phyloP scores from a whole-genome alignment of 2,888 invertebrate species.

The Oxyteleia sp. region DNA sequence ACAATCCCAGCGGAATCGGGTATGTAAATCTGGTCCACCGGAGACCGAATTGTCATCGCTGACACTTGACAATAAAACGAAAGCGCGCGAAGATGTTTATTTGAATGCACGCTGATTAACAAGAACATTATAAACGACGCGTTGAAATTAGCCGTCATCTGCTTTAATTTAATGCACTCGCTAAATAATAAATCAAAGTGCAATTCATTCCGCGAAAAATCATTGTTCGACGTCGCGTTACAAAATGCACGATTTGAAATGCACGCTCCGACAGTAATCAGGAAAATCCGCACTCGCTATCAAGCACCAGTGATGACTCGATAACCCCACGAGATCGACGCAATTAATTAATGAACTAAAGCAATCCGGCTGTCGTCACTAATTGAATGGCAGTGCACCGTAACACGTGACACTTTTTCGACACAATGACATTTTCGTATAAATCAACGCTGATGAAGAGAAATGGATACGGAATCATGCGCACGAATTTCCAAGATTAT shows the following conservation, averaged over 20 bases:
- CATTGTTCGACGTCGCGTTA: slow-evolving; percentile 32
- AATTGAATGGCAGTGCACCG: slow-evolving; percentile 60
- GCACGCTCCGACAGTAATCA: slow-evolving; percentile 46
- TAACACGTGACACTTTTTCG: slow-evolving; percentile 63
- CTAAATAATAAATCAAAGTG: slow-evolving; percentile 43
- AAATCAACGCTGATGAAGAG: slow-evolving; percentile 60
- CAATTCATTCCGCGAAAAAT: slow-evolving; percentile 32
- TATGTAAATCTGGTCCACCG: slow-evolving; percentile 33
- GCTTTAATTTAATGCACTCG: slow-evolving; percentile 11
- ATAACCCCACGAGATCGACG: slow-evolving; percentile 61
- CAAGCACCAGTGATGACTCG: slow-evolving; percentile 47
- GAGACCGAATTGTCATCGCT: slow-evolving; percentile 36
- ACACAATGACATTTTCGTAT: slow-evolving; percentile 57
- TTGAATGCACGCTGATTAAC: slow-evolving; percentile 18
- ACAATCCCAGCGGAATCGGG: slow-evolving; percentile 29
- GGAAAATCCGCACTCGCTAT: slow-evolving; percentile 55
- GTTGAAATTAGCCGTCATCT: slow-evolving; percentile 4
- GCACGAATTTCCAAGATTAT: slow-evolving; percentile 21
- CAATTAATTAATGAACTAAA: slow-evolving; percentile 70
- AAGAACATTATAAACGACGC: slow-evolving; percentile 6
- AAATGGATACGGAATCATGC: slow-evolving; percentile 41
- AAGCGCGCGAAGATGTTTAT: slow-evolving; percentile 39
- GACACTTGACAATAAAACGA: slow-evolving; percentile 15
- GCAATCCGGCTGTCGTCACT: slow-evolving; percentile 68
- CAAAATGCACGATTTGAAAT: slow-evolving; percentile 54